A percentile compares a stretch with the other conserved stretches of the same genome.
Evolutionary conservation across 2,888 invertebrate genomes (phyloP).

Genomic region (Maniola hyperantus): DNA sequence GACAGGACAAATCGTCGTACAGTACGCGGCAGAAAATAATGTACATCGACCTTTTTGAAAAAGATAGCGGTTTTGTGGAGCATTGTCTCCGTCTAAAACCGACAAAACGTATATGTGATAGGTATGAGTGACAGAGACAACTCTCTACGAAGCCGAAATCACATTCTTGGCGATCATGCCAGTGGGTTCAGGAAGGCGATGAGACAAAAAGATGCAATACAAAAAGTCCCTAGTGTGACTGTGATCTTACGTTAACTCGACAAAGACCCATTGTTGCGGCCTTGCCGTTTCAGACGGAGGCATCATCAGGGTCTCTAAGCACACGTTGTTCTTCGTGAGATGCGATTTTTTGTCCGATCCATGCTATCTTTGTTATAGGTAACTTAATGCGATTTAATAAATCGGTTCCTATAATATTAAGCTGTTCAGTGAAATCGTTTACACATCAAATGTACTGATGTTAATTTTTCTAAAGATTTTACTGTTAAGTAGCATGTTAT

Average conservation of each 20-base stretch:
- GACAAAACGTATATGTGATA: too few species aligned
- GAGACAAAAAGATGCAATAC: not conserved
- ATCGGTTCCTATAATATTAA: constrained; percentile 10
- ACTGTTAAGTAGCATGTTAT: not conserved
- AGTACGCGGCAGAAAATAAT: too few species aligned
- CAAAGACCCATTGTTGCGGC: constrained; percentile 56
- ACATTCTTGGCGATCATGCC: not conserved
- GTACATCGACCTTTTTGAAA: too few species aligned
- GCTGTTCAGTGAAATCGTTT: not conserved
- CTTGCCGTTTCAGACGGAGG: constrained; percentile 49
- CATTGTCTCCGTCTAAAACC: too few species aligned
- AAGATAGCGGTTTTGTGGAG: too few species aligned
- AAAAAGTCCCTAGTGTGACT: not conserved
- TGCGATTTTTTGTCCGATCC: constrained; percentile 10
- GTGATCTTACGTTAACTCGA: constrained; percentile 47
- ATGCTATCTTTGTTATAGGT: constrained; percentile 12
- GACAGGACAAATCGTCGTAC: not conserved
- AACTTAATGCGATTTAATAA: constrained; percentile 11
- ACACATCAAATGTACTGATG: not conserved
- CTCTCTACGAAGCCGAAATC: too few species aligned
- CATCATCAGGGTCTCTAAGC: constrained; percentile 58
- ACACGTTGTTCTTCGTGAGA: constrained; percentile 38
- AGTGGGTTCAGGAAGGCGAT: not conserved
- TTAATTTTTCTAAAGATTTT: constrained; percentile 1
- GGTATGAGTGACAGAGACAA: too few species aligned